These are phyloP conservation scores for Caranx melampygus DNA, from an alignment of 2,113 vertebrate species.

Conservation along the genomic window DNA sequence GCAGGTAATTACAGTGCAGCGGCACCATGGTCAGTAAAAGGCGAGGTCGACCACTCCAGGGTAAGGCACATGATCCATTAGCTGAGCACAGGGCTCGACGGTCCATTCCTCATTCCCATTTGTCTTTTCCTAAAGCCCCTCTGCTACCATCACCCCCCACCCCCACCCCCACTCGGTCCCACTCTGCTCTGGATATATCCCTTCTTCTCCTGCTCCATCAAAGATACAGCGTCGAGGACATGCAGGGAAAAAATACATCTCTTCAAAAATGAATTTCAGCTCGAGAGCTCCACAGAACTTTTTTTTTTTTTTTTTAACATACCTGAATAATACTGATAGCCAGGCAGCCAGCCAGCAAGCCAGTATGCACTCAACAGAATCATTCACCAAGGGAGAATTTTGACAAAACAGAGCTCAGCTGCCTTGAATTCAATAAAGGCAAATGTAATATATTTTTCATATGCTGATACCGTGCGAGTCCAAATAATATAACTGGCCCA, in stretches of 20 bases:
- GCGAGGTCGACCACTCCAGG: constrained; percentile 63
- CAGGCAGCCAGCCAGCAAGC: constrained; percentile 33
- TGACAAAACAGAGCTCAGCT: constrained; percentile 58
- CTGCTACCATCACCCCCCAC: not conserved
- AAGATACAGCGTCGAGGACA: constrained; percentile 31
- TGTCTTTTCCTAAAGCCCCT: constrained; percentile 65
- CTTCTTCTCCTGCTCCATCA: constrained; percentile 29
- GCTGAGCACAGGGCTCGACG: constrained; percentile 65
- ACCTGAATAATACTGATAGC: constrained; percentile 57
- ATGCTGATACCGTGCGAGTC: constrained; percentile 31
- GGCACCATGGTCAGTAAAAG: constrained; percentile 54
- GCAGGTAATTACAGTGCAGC: constrained; percentile 74
- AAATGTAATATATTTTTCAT: constrained; percentile 67
- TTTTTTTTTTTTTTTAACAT: constrained; percentile 37
- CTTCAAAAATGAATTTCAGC: constrained; percentile 43
- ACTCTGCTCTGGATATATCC: constrained; percentile 32
- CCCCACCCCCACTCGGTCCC: not conserved
- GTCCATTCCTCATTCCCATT: constrained; percentile 74
- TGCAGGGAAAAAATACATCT: constrained; percentile 18
- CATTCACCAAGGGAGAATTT: constrained; percentile 42
- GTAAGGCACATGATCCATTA: constrained; percentile 78
- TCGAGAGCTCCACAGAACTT: constrained; percentile 28
- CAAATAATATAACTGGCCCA: constrained; percentile 52
- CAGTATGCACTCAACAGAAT: constrained; percentile 34
- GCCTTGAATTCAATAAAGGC: constrained; percentile 59